These are phyloP conservation scores for Camelus bactrianus DNA, from an alignment of 2,113 vertebrate species.

Conservation along the genomic window DNA sequence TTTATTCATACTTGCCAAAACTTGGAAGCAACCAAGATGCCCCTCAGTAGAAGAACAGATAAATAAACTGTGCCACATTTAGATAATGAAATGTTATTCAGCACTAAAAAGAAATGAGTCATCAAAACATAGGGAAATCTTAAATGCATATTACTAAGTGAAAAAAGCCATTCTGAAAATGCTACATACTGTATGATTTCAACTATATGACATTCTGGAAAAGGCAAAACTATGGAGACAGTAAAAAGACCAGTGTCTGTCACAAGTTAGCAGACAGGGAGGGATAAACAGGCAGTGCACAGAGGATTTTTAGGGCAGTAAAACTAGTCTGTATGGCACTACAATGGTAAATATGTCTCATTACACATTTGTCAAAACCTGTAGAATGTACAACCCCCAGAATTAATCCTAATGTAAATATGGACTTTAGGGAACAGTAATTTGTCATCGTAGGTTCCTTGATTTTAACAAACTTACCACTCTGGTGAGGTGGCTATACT, in stretches of 20 bases:
- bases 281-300: neutral
- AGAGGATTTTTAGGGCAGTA: neutral
- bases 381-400: neutral
- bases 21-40: neutral
- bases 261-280: neutral
- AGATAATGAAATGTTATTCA: neutral
- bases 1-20: neutral
- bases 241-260: neutral
- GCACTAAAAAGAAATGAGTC: conserved; percentile 42
- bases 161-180: conserved; percentile 14
- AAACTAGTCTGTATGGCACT: neutral
- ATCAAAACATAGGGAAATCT: neutral
- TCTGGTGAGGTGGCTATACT: neutral
- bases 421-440: neutral
- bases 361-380: neutral
- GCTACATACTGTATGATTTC: neutral
- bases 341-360: neutral
- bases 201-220: neutral
- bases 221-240: neutral
- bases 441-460: neutral
- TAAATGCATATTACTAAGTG: neutral
- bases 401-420: neutral
- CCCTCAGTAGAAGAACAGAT: neutral
- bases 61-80: neutral
- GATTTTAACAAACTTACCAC: neutral